Evolutionary conservation across 2,797 vertebrate species (phyloP), one percentile per base, ranked within the genome.

Genomic region (Leontopithecus rosalia): DNA sequence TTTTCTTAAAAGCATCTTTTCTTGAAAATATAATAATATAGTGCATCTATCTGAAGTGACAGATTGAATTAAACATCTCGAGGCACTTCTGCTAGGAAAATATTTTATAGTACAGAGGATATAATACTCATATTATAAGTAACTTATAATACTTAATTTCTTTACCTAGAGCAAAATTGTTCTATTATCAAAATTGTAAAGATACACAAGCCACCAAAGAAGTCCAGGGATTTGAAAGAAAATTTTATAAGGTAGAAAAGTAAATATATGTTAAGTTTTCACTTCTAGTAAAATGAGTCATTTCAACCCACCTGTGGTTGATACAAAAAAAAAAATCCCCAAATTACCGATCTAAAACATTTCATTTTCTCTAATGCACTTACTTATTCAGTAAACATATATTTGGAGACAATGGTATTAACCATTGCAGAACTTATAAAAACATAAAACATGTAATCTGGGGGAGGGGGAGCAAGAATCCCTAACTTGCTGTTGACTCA

Each of bases 1-100:
- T 26, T 77, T 89, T 88, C 85, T 88, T 83, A 61, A 93, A 77
- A 92, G 84, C 61, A 89, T 87, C 61, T 92, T 95, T 96, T 90
- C 77, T 80, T 94, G 72, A 85, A 73, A 97, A 61, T n/a, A 83
- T 1, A 70, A 50, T 41, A 70, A 89, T 39, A 79, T 1, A 73
- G 52, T 39, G 30, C 36, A 26, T 91, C 22, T 72, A 75, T 88
- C 58, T 80, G 30, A 77, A 46, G 30, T 76, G 41, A 81, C 22
- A 88, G n/a, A 82, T 75, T 7, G 64, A 13, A 46, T 0, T 76
- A 41, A 79, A 33, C 15, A 91, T 82, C 52, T 94, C 67, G 61
- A 96, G 52, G 50, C 22, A 95, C 8, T 39, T 92, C 30, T 73
- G 28, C 57, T 72, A 86, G 36, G 4, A 94, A 95, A 70, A 77